phyloP scores from a whole-genome alignment of 64 coral and sea anemone species.

The Anthopleura sola region DNA sequence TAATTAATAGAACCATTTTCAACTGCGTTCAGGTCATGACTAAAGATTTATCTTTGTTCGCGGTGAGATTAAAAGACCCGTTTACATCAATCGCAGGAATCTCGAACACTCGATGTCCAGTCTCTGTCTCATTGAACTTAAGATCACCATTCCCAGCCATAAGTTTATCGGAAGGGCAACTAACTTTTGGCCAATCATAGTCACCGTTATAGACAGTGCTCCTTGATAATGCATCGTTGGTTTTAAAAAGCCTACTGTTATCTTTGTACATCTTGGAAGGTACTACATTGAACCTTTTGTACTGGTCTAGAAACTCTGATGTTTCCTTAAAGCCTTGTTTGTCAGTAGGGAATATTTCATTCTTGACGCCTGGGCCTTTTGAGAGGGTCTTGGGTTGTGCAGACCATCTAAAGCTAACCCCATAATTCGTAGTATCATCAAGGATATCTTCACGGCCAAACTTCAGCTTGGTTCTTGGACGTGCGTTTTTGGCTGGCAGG shows the following conservation, averaged over 20 bases:
- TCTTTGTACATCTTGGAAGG: constrained; percentile 82
- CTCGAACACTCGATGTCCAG: constrained; percentile 69
- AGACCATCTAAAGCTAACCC: constrained; percentile 61
- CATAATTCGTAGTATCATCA: constrained; percentile 82
- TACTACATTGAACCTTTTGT: constrained; percentile 83
- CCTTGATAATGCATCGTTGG: constrained; percentile 40
- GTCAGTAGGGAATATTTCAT: constrained; percentile 76
- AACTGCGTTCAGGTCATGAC: not conserved
- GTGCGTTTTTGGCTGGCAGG: constrained; percentile 64
- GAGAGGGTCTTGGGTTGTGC: constrained; percentile 47
- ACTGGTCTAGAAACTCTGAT: constrained; percentile 83
- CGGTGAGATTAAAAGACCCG: not conserved
- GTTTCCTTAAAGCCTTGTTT: constrained; percentile 41
- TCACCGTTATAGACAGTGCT: constrained; percentile 72
- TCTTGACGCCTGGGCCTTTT: constrained; percentile 57
- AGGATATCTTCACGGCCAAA: constrained; percentile 80
- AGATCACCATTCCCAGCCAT: constrained; percentile 28
- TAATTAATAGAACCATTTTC: no score
- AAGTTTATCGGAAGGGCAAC: constrained; percentile 59
- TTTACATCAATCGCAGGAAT: constrained; percentile 13
- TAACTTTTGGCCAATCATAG: constrained; percentile 58
- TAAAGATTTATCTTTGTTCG: constrained; percentile 15
- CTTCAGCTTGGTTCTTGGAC: constrained; percentile 84
- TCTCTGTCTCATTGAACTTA: constrained; percentile 77
- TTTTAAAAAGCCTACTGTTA: constrained; percentile 87